phyloP scores from a whole-genome alignment of 2,797 vertebrate species.

The Bradypus variegatus region DNA sequence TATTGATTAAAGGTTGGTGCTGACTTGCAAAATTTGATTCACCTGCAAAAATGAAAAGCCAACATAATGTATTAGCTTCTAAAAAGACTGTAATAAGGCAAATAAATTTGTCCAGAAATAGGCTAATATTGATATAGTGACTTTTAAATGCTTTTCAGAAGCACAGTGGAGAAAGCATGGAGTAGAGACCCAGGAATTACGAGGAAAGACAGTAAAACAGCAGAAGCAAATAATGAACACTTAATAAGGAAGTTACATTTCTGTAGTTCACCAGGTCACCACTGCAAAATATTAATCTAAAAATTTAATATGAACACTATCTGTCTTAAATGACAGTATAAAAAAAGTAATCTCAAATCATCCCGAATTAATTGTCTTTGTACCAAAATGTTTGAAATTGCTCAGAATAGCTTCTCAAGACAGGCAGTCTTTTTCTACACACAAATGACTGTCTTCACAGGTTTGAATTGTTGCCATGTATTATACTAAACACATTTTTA shows the following conservation, averaged over 20 bases:
- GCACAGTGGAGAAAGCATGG: background rate
- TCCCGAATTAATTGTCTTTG: slow-evolving; percentile 45
- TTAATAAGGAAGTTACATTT: slow-evolving; percentile 31
- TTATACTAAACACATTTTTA: slow-evolving; percentile 3
- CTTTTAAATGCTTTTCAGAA: slow-evolving; percentile 31
- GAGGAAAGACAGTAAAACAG: slow-evolving; percentile 2
- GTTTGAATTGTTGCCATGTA: slow-evolving; percentile 12
- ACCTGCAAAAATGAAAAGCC: slow-evolving; percentile 23
- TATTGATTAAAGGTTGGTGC: background rate
- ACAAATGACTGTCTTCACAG: slow-evolving; percentile 20
- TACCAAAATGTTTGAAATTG: slow-evolving; percentile 34
- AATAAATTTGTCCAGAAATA: background rate
- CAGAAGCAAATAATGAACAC: slow-evolving; percentile 25
- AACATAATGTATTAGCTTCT: background rate
- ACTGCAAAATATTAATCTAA: slow-evolving; percentile 2
- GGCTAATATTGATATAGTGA: background rate
- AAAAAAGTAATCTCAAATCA: slow-evolving; percentile 34
- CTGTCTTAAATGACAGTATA: background rate
- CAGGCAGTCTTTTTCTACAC: background rate
- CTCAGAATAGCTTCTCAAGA: slow-evolving; percentile 24
- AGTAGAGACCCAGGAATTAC: background rate
- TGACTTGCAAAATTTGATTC: slow-evolving; percentile 7
- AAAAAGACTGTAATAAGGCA: background rate
- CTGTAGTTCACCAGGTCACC: background rate
- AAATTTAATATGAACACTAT: slow-evolving; percentile 8